These are phyloP conservation scores for Diadumene lineata DNA, from an alignment of 92 coral and sea anemone genomes.

Conservation along the genomic window DNA sequence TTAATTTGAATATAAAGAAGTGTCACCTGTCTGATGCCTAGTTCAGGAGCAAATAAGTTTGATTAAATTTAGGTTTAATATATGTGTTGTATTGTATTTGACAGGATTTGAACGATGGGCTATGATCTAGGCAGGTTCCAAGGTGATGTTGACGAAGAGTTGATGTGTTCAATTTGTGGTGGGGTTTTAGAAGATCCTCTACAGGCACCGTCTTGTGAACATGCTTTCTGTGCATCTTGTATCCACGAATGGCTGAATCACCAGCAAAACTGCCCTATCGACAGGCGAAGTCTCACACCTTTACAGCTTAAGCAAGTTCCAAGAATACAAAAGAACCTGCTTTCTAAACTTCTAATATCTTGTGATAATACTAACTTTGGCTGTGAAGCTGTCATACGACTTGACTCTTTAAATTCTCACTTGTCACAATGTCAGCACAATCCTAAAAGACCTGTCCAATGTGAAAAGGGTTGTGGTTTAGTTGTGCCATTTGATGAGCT, in stretches of 20 bases:
- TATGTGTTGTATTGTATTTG: neutral
- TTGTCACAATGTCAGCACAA: slow-evolving; percentile 86
- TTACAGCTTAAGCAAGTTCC: slow-evolving; percentile 86
- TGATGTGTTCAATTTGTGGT: slow-evolving; percentile 80
- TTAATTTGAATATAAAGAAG: too few species aligned
- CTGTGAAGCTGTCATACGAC: slow-evolving; percentile 73
- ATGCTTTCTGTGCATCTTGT: slow-evolving; percentile 92
- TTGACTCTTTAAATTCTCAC: slow-evolving; percentile 76
- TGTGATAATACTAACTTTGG: slow-evolving; percentile 89
- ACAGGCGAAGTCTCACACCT: slow-evolving; percentile 74
- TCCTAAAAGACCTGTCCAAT: slow-evolving; percentile 83
- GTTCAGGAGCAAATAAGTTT: neutral
- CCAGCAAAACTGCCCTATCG: slow-evolving; percentile 84
- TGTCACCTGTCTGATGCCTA: too few species aligned
- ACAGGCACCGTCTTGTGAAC: slow-evolving; percentile 89
- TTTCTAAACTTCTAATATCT: slow-evolving; percentile 74
- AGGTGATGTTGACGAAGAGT: slow-evolving; percentile 80
- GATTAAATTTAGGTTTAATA: neutral
- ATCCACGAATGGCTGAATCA: slow-evolving; percentile 91
- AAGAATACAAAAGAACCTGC: slow-evolving; percentile 77
- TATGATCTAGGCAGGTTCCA: slow-evolving; percentile 79
- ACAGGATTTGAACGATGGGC: slow-evolving; percentile 59
- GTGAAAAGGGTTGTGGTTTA: slow-evolving; percentile 88
- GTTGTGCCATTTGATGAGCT: slow-evolving; percentile 90
- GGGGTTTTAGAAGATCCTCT: slow-evolving; percentile 90